These are phyloP conservation scores for Plecotus auritus DNA, from an alignment of 2,113 vertebrate species.

Conservation along the genomic window DNA sequence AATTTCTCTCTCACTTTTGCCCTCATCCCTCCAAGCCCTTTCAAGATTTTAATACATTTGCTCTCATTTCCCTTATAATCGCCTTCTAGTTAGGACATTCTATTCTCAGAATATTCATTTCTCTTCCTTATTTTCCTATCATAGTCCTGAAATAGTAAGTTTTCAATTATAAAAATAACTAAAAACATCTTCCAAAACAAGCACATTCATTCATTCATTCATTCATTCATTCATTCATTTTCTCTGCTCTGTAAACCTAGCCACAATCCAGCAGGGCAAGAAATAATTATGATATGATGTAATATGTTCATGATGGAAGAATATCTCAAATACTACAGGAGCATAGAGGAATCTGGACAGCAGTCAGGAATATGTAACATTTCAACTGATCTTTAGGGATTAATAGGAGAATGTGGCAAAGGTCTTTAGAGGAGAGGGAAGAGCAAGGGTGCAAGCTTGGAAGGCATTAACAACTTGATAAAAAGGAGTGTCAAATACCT, in stretches of 20 bases:
- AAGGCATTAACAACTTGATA: background rate
- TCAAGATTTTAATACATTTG: background rate
- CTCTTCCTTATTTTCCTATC: background rate
- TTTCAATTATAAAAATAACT: background rate
- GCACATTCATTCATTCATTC: background rate
- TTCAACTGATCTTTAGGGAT: background rate
- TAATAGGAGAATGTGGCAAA: background rate
- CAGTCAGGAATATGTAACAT: background rate
- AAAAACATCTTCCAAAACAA: background rate
- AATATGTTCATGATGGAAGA: background rate
- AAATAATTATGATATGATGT: background rate
- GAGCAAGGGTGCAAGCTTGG: background rate
- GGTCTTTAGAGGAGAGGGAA: background rate
- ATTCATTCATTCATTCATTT: background rate
- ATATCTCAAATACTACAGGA: background rate
- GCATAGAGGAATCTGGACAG: background rate
- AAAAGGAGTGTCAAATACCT: background rate
- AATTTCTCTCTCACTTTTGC: background rate
- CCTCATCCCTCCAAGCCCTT: background rate
- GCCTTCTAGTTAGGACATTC: background rate
- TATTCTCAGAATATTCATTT: background rate
- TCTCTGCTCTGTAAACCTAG: background rate
- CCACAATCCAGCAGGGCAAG: background rate
- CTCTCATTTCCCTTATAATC: background rate
- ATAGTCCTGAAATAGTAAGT: background rate